Base-by-base conservation (phyloP, 2,113 vertebrate species). In the Galbula dea region DNA sequence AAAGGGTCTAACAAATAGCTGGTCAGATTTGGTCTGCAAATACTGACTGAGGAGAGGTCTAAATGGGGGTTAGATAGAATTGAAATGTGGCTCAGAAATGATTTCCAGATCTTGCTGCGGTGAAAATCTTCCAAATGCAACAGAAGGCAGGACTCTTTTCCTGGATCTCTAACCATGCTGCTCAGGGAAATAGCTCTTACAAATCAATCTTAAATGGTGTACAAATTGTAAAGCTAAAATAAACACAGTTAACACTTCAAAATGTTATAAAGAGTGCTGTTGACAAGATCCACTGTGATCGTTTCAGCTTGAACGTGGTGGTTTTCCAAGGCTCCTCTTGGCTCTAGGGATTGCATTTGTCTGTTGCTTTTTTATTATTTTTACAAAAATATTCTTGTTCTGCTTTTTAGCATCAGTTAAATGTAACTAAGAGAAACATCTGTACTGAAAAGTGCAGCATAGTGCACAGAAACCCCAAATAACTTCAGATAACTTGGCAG, bases 241-340 rank as follows among this genome's bases (percentile, higher is more conserved):
- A 62, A 69, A 29, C 45, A 68, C 45, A 58, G 45, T 21, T 45
- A 61, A 49, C 29, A 4, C 13, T 62, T 30, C 6, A 15, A 55
- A 55, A 32, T 3, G 0, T 30, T 9, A 2, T 10, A n/a, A 52
- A 55, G 39, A 26, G 5, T 9, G 1, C 3, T 69, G 34, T 12
- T 77, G 61, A 15, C 39, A n/a, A 6, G 11, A 24, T 23, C 67
- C 39, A 5, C 32, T 54, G 32, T 88, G 57, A 20, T 32, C 48
- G 37, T 20, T 88, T 72, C 39, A 80, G 36, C 14, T 39, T 57
- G 58, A 41, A 19, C 19, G 12, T 8, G 1, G 7, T 67, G 43
- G 20, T 89, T 89, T 66, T 68, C 77, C 27, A 46, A 65, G 32
- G 36, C 7, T 0, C 0, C 15, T 32, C 36, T 41, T 65, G 58